Base-by-base conservation (phyloP, 2,113 vertebrate species). In the Falco punctatus region DNA sequence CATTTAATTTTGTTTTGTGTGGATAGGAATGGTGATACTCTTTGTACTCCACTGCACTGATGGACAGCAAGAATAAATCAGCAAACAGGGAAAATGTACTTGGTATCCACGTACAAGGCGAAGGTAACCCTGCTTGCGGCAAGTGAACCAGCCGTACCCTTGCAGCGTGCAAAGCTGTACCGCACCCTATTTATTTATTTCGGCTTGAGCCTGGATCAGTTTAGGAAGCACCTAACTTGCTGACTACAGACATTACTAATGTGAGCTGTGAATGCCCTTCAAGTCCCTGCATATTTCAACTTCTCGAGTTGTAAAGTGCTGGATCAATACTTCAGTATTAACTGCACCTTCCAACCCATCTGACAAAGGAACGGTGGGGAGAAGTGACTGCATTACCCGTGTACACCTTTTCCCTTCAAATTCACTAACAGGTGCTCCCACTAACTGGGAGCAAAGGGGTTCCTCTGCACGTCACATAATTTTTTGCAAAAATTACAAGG, bases 381-480 rank as follows among this genome's bases (percentile, higher is more conserved):
- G 32, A 84, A 81, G 65, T 0, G 9, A 77, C 42, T 32, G 51
- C 51, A 28, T 13, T 2, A 51, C 27, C 59, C 42, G 11, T 0
- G 2, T 5, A 58, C 55, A 20, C 13, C 33, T 64, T 23, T 46
- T 64, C 64, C 51, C 61, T 73, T 73, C 71, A 32, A 38, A 72
- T 57, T 80, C 51, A 78, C 58, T 20, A 67, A 54, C 8, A 61
- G 0, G 1, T 7, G 38, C 38, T 23, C 86, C 27, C 21, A 35
- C 15, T 46, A 58, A 58, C 67, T 42, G 46, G 38, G 24, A 84
- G 35, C 10, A 3, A 64, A 64, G 32, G 71, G 18, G 27, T 11
- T 42, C 48, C 51, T 73, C 40, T 64, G 33, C 28, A 8, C 0
- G 26, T 20, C 2, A 5, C 0, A 0, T 3, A 2, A n/a, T 27